Percentiles rank a stretch among this genome's conserved stretches.
These are phyloP conservation scores for Eupithecia abbreviata DNA, from an alignment of 2,888 invertebrate species.

Conservation along the genomic window DNA sequence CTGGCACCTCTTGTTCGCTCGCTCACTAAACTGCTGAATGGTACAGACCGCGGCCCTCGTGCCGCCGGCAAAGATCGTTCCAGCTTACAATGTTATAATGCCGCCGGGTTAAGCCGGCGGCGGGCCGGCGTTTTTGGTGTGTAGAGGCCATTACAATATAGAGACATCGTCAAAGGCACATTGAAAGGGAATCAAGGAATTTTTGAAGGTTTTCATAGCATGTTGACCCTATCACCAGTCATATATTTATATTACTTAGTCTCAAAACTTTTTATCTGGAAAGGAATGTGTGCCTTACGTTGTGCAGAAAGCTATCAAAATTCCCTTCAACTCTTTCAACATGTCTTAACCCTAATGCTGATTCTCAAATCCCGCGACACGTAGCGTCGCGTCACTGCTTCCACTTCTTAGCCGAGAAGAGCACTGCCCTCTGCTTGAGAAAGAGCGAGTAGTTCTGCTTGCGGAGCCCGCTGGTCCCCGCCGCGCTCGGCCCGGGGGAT, in stretches of 20 bases:
- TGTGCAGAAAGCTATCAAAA: background rate
- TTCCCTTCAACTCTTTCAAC: background rate
- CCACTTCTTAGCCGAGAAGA: slow-evolving; percentile 83
- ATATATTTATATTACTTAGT: background rate
- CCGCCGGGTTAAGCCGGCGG: too few relatives aligned
- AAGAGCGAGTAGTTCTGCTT: slow-evolving; percentile 82
- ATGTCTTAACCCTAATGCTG: background rate
- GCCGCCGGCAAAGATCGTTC: too few relatives aligned
- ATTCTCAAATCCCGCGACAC: slow-evolving; percentile 16
- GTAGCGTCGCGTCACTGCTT: slow-evolving; percentile 62
- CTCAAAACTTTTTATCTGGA: background rate
- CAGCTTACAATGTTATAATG: too few relatives aligned
- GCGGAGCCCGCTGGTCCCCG: slow-evolving; percentile 42
- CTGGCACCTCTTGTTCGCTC: too few relatives aligned
- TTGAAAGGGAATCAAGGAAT: background rate
- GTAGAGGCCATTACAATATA: background rate
- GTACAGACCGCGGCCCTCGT: too few relatives aligned
- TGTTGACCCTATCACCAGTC: background rate
- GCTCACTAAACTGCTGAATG: too few relatives aligned
- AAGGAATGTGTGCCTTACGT: background rate
- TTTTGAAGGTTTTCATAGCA: background rate
- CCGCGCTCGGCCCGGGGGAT: background rate
- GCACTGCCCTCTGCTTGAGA: slow-evolving; percentile 78
- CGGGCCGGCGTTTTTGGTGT: too few relatives aligned
- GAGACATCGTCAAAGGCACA: background rate